Evolutionary conservation across 2,797 vertebrate species (phyloP).

Genomic region (Pipistrellus pipistrellus): DNA sequence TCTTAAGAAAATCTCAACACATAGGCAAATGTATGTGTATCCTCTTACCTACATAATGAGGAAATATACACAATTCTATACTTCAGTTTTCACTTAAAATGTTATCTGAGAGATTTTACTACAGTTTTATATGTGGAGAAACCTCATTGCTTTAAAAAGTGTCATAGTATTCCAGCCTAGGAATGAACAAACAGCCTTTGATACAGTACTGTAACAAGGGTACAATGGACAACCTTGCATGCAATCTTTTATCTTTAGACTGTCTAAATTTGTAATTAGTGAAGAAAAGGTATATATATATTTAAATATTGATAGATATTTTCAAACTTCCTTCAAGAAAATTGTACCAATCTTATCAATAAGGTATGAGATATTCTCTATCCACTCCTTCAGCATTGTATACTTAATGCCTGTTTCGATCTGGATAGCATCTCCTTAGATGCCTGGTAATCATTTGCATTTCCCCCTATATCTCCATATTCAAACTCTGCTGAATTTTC

Average conservation of each 20-base stretch:
- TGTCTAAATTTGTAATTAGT: neutral
- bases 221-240: neutral
- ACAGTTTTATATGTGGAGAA: neutral
- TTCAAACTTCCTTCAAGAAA: conserved; percentile 44
- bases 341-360: neutral
- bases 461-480: neutral
- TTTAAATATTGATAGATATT: conserved; percentile 19
- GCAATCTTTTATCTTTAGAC: neutral
- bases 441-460: neutral
- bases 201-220: neutral
- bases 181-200: neutral
- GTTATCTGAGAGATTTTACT: conserved; percentile 19
- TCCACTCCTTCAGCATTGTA: neutral
- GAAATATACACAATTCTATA: neutral
- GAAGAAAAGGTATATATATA: neutral
- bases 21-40: neutral
- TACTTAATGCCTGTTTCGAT: neutral
- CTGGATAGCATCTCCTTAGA: neutral
- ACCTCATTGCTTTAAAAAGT: neutral
- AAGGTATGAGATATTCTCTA: neutral
- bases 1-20: conserved; percentile 4
- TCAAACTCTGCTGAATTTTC: neutral
- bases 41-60: neutral
- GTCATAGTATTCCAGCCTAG: neutral
- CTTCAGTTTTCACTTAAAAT: conserved; percentile 32